phyloP scores from a whole-genome alignment of 2,797 vertebrate species.

The Paedocypris micromegethes region DNA sequence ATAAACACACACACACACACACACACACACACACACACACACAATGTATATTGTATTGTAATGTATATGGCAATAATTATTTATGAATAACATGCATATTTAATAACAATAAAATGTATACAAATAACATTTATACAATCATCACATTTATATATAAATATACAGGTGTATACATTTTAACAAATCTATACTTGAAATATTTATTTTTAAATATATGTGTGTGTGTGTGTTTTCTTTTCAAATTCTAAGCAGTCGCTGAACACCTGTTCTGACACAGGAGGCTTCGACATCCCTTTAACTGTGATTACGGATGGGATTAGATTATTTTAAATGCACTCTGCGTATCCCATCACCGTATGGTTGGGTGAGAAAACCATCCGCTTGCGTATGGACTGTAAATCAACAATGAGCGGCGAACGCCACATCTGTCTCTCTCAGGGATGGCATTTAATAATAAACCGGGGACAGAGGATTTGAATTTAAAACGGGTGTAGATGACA shows the following conservation, averaged over 20 bases:
- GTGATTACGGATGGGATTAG: conserved; percentile 69
- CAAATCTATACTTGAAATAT: no score
- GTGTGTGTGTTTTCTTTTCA: no score
- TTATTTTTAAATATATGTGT: no score
- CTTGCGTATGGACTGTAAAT: conserved; percentile 58
- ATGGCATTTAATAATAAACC: conserved; percentile 37
- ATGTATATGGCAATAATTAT: no score
- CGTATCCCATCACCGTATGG: conserved; percentile 64
- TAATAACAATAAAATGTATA: no score
- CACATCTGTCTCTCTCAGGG: conserved; percentile 56
- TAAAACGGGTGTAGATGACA: conserved; percentile 71
- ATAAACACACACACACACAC: no score
- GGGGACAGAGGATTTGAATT: conserved; percentile 54
- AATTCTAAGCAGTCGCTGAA: conserved; percentile 19
- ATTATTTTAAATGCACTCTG: conserved; percentile 66
- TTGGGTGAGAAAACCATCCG: conserved; percentile 60
- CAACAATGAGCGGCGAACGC: conserved; percentile 35
- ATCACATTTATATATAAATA: no score
- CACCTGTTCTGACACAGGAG: conserved; percentile 57
- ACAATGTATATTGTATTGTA: no score
- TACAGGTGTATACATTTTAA: no score
- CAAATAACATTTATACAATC: no score
- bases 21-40: no score
- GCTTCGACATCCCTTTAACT: conserved; percentile 57
- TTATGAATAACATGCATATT: no score